phyloP scores from a whole-genome alignment of 2,797 vertebrate genomes.

The Scomberomorus guttatus region DNA sequence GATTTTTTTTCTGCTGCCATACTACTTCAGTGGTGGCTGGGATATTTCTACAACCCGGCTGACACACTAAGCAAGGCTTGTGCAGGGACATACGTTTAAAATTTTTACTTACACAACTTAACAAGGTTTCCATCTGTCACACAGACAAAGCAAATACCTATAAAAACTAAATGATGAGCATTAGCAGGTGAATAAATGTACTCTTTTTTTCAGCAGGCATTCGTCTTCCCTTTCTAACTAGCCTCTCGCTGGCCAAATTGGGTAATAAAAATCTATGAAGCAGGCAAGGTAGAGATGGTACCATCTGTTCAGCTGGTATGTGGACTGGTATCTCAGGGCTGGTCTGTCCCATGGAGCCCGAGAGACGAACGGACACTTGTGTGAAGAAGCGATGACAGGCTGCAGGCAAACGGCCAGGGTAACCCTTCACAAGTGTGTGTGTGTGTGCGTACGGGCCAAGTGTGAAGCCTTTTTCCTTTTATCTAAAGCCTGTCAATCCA shows the following conservation, averaged over 20 bases:
- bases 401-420: conserved; percentile 57
- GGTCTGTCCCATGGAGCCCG: conserved; percentile 16
- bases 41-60: conserved; percentile 8
- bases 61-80: not conserved
- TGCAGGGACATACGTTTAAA: conserved; percentile 12
- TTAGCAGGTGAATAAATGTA: conserved; percentile 56
- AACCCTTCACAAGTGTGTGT: conserved; percentile 48
- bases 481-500: conserved; percentile 28
- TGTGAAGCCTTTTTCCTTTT: conserved; percentile 26
- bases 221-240: conserved; percentile 25
- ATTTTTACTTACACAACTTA: conserved; percentile 40
- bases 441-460: not conserved
- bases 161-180: conserved; percentile 63
- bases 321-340: conserved; percentile 25
- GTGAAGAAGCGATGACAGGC: conserved; percentile 50
- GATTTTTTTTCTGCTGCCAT: conserved; percentile 2
- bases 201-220: conserved; percentile 35
- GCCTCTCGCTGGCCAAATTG: conserved; percentile 38
- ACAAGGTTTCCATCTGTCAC: conserved; percentile 55
- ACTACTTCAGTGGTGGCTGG: not conserved
- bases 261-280: conserved; percentile 62
- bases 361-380: conserved; percentile 26
- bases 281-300: conserved; percentile 26
- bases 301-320: conserved; percentile 63
- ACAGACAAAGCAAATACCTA: conserved; percentile 55